phyloP scores from a whole-genome alignment of 1,140 invertebrate species.

The Notospermus geniculatus region DNA sequence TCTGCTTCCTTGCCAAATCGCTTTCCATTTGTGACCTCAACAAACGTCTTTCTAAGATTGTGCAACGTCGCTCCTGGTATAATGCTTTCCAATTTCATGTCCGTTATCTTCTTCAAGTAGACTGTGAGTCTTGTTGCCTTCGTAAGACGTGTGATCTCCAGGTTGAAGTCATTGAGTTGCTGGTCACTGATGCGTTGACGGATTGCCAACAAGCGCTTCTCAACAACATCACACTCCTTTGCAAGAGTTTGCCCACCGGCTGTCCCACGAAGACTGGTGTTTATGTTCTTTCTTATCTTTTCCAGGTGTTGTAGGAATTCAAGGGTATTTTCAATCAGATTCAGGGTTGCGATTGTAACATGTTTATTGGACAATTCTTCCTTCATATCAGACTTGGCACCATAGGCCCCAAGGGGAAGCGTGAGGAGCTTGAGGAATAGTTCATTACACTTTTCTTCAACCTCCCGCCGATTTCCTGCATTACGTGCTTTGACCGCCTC shows the following conservation, averaged over 20 bases:
- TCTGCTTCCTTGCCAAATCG: conserved; percentile 11
- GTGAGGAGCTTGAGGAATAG: background rate
- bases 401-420: background rate
- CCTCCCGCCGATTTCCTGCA: conserved; percentile 25
- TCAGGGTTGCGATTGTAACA: background rate
- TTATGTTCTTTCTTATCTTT: background rate
- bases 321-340: conserved; percentile 7
- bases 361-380: background rate
- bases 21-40: background rate
- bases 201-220: background rate
- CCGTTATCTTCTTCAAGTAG: background rate
- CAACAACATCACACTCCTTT: background rate
- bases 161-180: conserved; percentile 4
- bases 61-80: background rate
- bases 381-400: background rate
- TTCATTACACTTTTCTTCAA: background rate
- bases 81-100: background rate
- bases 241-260: background rate
- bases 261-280: background rate
- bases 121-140: background rate
- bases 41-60: background rate
- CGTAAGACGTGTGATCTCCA: background rate
- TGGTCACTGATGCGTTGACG: conserved; percentile 11
- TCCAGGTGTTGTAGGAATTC: background rate
- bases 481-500: conserved; percentile 59